Percentiles rank a stretch among this genome's conserved stretches.
Conservation (phyloP, 2,797 vertebrate species). For the Balearica regulorum region DNA sequence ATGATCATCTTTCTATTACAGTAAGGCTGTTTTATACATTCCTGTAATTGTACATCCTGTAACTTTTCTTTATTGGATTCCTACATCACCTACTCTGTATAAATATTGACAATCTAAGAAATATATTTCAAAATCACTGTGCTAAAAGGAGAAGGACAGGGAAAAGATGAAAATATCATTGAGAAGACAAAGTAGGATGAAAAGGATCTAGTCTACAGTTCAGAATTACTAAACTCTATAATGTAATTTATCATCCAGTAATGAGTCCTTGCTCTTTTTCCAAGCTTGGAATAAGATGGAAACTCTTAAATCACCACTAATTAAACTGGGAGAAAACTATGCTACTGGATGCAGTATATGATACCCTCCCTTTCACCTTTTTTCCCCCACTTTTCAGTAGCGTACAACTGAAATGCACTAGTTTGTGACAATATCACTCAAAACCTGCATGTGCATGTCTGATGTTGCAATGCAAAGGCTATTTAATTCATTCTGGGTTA, state of each 20-base stretch:
- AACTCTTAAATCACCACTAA: neutral
- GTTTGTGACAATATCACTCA: neutral
- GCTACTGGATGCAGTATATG: neutral
- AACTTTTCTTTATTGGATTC: neutral
- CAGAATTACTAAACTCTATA: neutral
- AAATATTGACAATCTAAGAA: neutral
- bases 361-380: neutral
- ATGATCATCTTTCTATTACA: neutral
- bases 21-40: neutral
- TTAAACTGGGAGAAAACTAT: neutral
- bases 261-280: neutral
- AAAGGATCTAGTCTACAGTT: neutral
- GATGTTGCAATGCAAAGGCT: neutral
- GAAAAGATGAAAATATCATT: neutral
- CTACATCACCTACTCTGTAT: neutral
- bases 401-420: neutral
- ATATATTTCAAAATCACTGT: neutral
- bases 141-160: neutral
- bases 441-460: neutral
- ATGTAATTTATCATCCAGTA: neutral
- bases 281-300: neutral
- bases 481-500: neutral
- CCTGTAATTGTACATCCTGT: neutral
- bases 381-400: fast-evolving
- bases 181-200: neutral